phyloP scores from a whole-genome alignment of 2,113 vertebrate genomes.

The Centrocercus urophasianus region DNA sequence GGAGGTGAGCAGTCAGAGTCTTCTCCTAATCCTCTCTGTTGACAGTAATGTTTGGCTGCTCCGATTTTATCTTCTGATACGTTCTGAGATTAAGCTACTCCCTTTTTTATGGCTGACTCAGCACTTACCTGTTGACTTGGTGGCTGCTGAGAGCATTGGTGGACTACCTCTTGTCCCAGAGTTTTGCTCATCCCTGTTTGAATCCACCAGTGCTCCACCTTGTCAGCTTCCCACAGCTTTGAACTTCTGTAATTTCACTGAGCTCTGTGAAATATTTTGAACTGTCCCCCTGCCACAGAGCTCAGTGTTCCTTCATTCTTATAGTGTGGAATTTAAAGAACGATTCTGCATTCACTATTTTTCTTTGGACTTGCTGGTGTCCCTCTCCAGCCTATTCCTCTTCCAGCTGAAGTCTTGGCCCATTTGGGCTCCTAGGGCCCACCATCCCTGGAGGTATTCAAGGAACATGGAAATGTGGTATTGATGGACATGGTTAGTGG shows the following conservation, averaged over 20 bases:
- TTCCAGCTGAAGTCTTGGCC: not conserved
- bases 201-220: not conserved
- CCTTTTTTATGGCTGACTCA: not conserved
- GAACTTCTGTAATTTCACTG: not conserved
- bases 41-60: slow-evolving; percentile 23
- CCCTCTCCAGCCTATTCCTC: not conserved
- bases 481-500: too few species aligned
- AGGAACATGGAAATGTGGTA: too few species aligned
- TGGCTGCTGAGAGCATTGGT: not conserved
- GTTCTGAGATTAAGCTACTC: slow-evolving; percentile 18
- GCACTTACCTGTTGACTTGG: not conserved
- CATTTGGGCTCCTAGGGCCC: not conserved
- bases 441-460: too few species aligned
- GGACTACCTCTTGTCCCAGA: not conserved
- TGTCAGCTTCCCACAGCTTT: not conserved
- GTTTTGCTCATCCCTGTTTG: not conserved
- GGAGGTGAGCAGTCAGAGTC: not conserved
- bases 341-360: not conserved
- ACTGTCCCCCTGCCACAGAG: not conserved
- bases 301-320: not conserved
- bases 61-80: not conserved
- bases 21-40: slow-evolving; percentile 13
- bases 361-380: not conserved
- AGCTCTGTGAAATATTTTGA: not conserved
- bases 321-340: not conserved